These are phyloP conservation scores for Symphodus melops DNA, from an alignment of 2,113 vertebrate species.

Conservation along the genomic window DNA sequence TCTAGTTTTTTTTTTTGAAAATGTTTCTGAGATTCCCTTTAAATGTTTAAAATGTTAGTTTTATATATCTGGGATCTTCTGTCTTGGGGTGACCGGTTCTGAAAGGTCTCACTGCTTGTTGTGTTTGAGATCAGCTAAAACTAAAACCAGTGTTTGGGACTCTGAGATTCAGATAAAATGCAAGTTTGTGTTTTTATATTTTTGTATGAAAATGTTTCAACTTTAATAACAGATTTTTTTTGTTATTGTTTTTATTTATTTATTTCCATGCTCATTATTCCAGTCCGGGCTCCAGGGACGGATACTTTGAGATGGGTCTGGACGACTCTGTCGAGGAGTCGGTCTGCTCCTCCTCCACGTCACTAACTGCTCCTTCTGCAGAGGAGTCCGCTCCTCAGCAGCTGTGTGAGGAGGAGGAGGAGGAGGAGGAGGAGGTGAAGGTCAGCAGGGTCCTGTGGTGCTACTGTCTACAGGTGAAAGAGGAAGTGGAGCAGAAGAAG, in stretches of 20 bases:
- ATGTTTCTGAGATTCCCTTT: too few relatives aligned
- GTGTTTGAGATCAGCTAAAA: too few relatives aligned
- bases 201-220: too few relatives aligned
- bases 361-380: conserved; percentile 12
- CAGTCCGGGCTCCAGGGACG: conserved; percentile 82
- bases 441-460: conserved; percentile 88
- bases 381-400: conserved; percentile 17
- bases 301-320: conserved; percentile 97
- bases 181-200: neutral
- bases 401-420: conserved; percentile 19
- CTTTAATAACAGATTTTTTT: neutral
- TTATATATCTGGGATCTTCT: too few relatives aligned
- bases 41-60: too few relatives aligned
- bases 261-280: neutral
- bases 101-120: too few relatives aligned
- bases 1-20: too few relatives aligned
- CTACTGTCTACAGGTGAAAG: conserved; percentile 87
- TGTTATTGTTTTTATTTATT: neutral
- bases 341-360: conserved; percentile 47
- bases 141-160: too few relatives aligned
- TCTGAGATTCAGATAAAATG: too few relatives aligned
- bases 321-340: conserved; percentile 82
- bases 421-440: conserved; percentile 26
- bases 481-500: conserved; percentile 84
- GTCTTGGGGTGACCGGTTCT: too few relatives aligned